Percentiles rank a stretch among this genome's conserved stretches.
Conservation (phyloP, 2,888 invertebrate genomes). For the Steinernema hermaphroditum region DNA sequence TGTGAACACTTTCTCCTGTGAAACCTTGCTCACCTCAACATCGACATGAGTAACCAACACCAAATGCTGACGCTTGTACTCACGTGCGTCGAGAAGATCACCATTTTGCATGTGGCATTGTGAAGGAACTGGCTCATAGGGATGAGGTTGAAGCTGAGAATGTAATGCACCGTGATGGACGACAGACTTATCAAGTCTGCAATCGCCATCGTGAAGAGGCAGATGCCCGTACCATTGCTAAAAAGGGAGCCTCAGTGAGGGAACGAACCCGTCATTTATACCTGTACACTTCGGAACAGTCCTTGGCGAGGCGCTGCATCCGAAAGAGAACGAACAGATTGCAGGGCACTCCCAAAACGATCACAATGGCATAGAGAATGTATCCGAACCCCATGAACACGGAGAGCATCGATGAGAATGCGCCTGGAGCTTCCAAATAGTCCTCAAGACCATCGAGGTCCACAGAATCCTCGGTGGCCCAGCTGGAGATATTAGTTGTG, state of each 20-base stretch:
- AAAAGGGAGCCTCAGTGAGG: slow-evolving; percentile 10
- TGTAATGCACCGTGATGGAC: slow-evolving; percentile 45
- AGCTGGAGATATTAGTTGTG: too few species aligned
- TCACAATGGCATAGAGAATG: slow-evolving; percentile 43
- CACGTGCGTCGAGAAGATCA: slow-evolving; percentile 46
- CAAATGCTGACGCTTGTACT: slow-evolving; percentile 46
- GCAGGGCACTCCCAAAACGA: slow-evolving; percentile 50
- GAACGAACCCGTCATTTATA: not conserved
- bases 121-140: slow-evolving; percentile 32
- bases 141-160: slow-evolving; percentile 37
- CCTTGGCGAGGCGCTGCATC: slow-evolving; percentile 43
- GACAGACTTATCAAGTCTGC: slow-evolving; percentile 45
- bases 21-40: slow-evolving; percentile 36
- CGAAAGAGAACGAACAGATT: slow-evolving; percentile 50
- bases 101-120: slow-evolving; percentile 42
- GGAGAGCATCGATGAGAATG: not conserved
- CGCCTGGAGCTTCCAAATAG: not conserved
- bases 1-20: too few species aligned
- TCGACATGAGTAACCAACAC: slow-evolving; percentile 50
- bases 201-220: slow-evolving; percentile 49
- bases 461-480: too few species aligned
- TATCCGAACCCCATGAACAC: slow-evolving; percentile 37
- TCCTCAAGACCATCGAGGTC: not conserved
- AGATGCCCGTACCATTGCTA: slow-evolving; percentile 50
- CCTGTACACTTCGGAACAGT: slow-evolving; percentile 48